phyloP scores from a whole-genome alignment of 64 coral and sea anemone species.

The Actinia equina region DNA sequence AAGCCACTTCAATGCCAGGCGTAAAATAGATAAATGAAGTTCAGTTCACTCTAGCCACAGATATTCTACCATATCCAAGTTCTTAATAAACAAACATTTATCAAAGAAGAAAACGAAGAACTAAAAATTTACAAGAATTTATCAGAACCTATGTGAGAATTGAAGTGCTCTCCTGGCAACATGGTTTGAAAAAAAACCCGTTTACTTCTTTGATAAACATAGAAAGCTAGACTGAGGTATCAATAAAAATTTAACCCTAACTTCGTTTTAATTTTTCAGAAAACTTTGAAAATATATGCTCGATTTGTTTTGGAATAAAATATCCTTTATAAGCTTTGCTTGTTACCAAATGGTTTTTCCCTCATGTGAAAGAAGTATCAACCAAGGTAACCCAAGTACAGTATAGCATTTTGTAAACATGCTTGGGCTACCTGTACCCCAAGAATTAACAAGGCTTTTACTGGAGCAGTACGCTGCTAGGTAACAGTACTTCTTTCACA shows the following conservation, averaged over 20 bases:
- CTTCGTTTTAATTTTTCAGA: constrained; percentile 7
- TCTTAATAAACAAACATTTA: constrained; percentile 2
- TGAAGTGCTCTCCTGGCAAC: too few relatives aligned
- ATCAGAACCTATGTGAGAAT: not conserved
- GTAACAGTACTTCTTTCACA: not conserved
- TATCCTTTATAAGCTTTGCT: constrained; percentile 13
- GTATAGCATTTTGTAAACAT: not conserved
- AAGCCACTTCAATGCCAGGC: not conserved
- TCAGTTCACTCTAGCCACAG: not conserved
- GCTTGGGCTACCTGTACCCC: not conserved
- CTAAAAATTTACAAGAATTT: not conserved
- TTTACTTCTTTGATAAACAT: not conserved
- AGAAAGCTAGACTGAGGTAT: not conserved
- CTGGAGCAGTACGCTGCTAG: not conserved
- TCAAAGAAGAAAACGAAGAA: not conserved
- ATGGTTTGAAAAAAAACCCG: not conserved
- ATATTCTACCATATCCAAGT: not conserved
- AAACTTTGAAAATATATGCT: constrained; percentile 26
- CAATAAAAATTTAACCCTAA: not conserved
- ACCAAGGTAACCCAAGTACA: not conserved
- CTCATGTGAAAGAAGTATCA: not conserved
- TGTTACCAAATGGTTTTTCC: constrained; percentile 5
- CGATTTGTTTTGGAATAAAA: constrained; percentile 16
- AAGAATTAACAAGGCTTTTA: not conserved
- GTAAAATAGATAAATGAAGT: not conserved